Percentiles rank a stretch among this genome's conserved stretches.
These are phyloP conservation scores for Nudaria mundana DNA, from an alignment of 2,888 invertebrate species.

Conservation along the genomic window DNA sequence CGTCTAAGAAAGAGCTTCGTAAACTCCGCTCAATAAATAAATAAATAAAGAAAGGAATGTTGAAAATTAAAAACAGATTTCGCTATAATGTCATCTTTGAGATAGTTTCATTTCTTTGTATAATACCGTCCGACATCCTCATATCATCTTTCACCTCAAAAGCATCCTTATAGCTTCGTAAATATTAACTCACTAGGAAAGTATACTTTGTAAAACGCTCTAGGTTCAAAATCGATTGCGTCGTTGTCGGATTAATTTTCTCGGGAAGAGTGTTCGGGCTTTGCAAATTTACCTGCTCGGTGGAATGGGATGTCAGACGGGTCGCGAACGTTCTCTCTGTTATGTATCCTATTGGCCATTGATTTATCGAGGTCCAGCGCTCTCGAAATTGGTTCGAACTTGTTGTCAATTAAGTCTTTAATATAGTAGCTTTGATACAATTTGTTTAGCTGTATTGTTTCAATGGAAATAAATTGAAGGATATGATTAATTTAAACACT, in stretches of 20 bases:
- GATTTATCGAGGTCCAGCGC: slow-evolving; percentile 18
- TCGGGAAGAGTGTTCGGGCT: slow-evolving; percentile 45
- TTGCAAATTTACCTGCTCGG: slow-evolving; percentile 65
- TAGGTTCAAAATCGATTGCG: slow-evolving; percentile 43
- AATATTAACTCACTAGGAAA: slow-evolving; percentile 29
- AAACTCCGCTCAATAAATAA: too few species aligned
- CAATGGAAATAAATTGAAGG: too few species aligned
- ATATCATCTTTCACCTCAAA: slow-evolving; percentile 31
- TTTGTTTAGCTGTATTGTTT: background rate
- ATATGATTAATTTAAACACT: too few species aligned
- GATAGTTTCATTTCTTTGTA: slow-evolving; percentile 44
- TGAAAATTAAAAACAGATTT: slow-evolving; percentile 9
- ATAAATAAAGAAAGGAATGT: background rate
- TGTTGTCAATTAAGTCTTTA: slow-evolving; percentile 4
- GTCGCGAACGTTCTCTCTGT: slow-evolving; percentile 27
- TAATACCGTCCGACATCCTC: slow-evolving; percentile 46
- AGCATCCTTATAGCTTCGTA: slow-evolving; percentile 40
- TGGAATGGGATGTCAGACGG: slow-evolving; percentile 45
- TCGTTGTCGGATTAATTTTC: slow-evolving; percentile 38
- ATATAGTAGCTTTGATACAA: background rate
- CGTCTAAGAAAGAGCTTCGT: too few species aligned
- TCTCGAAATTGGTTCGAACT: slow-evolving; percentile 4
- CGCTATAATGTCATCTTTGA: slow-evolving; percentile 33
- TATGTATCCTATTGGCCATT: slow-evolving; percentile 34
- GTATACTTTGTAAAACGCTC: slow-evolving; percentile 21